These are phyloP conservation scores for Timandra comae DNA, from an alignment of 2,888 invertebrate species.

Conservation along the genomic window DNA sequence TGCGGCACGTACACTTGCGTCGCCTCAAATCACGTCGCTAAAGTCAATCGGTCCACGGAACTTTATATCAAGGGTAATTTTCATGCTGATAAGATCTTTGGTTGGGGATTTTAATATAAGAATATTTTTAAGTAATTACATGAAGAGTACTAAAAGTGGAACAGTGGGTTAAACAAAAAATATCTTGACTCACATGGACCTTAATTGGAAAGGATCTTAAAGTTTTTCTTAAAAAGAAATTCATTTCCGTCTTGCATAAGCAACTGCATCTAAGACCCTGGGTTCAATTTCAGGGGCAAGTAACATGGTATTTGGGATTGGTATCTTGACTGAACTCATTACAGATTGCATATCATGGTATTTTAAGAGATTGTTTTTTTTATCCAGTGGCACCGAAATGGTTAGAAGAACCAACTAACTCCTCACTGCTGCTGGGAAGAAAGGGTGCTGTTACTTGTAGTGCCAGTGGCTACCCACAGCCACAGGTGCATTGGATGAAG, in stretches of 20 bases:
- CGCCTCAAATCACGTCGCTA: conserved; percentile 83
- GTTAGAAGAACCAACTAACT: conserved; percentile 84
- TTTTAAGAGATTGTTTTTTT: too few relatives aligned
- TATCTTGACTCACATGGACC: too few relatives aligned
- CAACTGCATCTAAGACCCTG: too few relatives aligned
- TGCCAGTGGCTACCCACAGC: conserved; percentile 88
- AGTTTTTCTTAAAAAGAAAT: too few relatives aligned
- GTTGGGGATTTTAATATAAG: too few relatives aligned
- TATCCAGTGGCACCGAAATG: conserved; percentile 86
- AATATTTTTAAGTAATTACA: too few relatives aligned
- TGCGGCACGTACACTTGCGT: conserved; percentile 85
- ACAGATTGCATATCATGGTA: too few relatives aligned
- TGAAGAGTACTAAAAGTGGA: too few relatives aligned
- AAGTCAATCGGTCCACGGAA: conserved; percentile 82
- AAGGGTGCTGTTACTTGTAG: conserved; percentile 84
- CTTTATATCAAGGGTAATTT: conserved; percentile 80
- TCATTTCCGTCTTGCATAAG: not conserved
- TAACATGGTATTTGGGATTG: not conserved
- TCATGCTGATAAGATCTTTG: conserved; percentile 1
- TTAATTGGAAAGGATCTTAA: too few relatives aligned
- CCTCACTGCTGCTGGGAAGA: conserved; percentile 83
- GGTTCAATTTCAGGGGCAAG: not conserved
- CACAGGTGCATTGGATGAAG: conserved; percentile 85
- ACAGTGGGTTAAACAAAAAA: too few relatives aligned
- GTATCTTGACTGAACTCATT: too few relatives aligned